Conservation (phyloP, 2,113 vertebrate genomes). For the Xenotilapia leptura region DNA sequence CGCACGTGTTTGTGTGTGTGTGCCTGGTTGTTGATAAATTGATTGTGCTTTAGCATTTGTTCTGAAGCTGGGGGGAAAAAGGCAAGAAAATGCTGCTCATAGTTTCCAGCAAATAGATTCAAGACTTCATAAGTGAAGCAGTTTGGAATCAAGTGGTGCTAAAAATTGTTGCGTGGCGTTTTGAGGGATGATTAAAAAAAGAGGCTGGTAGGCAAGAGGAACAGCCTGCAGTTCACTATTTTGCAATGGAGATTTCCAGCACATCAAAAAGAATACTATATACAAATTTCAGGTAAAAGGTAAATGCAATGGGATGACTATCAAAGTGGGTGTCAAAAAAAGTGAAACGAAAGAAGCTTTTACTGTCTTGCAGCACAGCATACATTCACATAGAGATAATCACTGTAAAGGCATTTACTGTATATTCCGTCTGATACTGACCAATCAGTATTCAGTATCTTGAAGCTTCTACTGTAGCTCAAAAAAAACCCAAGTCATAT, state of each 20-base stretch:
- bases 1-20: background rate
- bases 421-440: background rate
- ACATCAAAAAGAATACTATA: background rate
- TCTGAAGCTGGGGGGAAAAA: slow-evolving; percentile 28
- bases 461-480: background rate
- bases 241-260: background rate
- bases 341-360: background rate
- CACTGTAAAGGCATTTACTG: background rate
- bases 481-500: background rate
- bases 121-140: slow-evolving; percentile 37
- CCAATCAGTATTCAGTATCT: background rate
- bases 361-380: background rate
- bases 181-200: background rate
- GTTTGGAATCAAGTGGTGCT: slow-evolving; percentile 12
- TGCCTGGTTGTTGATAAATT: slow-evolving; percentile 64
- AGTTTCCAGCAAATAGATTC: slow-evolving; percentile 59
- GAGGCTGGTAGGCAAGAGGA: background rate
- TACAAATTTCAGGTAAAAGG: background rate
- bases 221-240: background rate
- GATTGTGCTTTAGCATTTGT: slow-evolving; percentile 57
- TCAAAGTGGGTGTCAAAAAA: background rate
- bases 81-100: slow-evolving; percentile 47
- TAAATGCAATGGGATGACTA: background rate
- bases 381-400: background rate
- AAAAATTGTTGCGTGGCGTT: background rate